A percentile compares a stretch with the other conserved stretches of the same genome.
phyloP scores from a whole-genome alignment of 2,888 invertebrate species.

The Oscheius onirici region DNA sequence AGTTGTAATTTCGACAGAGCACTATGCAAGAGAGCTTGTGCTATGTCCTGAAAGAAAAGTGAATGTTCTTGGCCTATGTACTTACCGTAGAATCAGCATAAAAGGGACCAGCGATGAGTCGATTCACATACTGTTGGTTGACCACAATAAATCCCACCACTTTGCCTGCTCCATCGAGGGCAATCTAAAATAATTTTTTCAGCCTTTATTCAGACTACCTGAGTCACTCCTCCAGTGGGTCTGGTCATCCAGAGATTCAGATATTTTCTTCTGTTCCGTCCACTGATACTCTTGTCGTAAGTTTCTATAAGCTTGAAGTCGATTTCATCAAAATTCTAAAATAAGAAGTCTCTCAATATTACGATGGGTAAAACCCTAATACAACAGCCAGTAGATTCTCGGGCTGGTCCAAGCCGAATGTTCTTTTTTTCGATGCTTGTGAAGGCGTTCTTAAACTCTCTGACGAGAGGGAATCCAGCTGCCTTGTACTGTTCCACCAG shows the following conservation, averaged over 20 bases:
- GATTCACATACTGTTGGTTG: constrained; percentile 13
- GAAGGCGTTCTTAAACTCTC: constrained; percentile 11
- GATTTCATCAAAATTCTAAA: neutral
- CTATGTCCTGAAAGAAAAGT: constrained; percentile 2
- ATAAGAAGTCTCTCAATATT: neutral
- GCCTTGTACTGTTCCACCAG: constrained; percentile 13
- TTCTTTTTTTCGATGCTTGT: neutral
- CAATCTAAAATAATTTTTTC: neutral
- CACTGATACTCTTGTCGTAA: neutral
- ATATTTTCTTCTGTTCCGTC: neutral
- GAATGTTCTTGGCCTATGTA: too few species aligned
- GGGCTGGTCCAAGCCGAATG: neutral
- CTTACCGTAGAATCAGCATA: constrained; percentile 9
- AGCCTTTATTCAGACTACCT: neutral
- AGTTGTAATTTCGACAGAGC: neutral
- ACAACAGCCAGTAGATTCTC: neutral
- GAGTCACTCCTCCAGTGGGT: neutral
- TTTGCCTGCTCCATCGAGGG: neutral
- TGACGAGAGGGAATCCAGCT: neutral
- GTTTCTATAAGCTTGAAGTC: neutral
- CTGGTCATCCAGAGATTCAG: constrained; percentile 11
- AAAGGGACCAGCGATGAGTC: constrained; percentile 15
- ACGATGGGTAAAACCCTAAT: neutral
- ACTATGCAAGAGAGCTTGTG: constrained; percentile 1
- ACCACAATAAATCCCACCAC: constrained; percentile 9